Conservation (phyloP, 2,888 invertebrate genomes). For the Linnaemya vulpina region DNA sequence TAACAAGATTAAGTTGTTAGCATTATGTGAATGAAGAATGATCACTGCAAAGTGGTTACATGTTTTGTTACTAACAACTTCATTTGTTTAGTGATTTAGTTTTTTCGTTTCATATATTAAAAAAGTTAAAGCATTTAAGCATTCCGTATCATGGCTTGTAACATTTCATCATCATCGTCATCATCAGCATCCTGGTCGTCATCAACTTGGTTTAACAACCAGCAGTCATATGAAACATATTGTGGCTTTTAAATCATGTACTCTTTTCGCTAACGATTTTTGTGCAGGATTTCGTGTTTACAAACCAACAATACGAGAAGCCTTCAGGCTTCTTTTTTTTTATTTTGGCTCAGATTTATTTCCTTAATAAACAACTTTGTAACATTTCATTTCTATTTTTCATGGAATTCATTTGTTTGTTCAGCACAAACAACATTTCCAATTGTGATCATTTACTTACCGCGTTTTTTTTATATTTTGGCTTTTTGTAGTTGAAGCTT, state of each 20-base stretch:
- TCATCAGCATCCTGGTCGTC: slow-evolving; percentile 22
- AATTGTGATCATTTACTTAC: slow-evolving; percentile 48
- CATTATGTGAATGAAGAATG: slow-evolving; percentile 57
- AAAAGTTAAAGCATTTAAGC: slow-evolving; percentile 34
- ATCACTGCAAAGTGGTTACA: slow-evolving; percentile 54
- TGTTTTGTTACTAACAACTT: slow-evolving; percentile 77
- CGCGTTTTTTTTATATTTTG: slow-evolving; percentile 6
- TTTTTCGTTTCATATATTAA: slow-evolving; percentile 36
- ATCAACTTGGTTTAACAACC: slow-evolving; percentile 30
- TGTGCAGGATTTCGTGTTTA: slow-evolving; percentile 36
- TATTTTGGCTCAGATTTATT: slow-evolving; percentile 59
- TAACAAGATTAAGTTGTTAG: slow-evolving; percentile 71
- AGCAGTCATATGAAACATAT: slow-evolving; percentile 44
- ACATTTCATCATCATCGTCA: slow-evolving; percentile 48
- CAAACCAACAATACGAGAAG: slow-evolving; percentile 29
- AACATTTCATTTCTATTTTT: slow-evolving; percentile 34
- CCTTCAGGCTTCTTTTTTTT: slow-evolving; percentile 56
- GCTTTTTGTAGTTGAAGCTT: neutral
- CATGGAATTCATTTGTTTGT: slow-evolving; percentile 44
- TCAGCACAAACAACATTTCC: slow-evolving; percentile 34
- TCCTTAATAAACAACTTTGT: slow-evolving; percentile 65
- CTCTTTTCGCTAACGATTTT: slow-evolving; percentile 28
- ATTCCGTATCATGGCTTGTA: slow-evolving; percentile 34
- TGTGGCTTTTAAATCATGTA: slow-evolving; percentile 55
- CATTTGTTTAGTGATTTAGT: slow-evolving; percentile 80